Evolutionary conservation across 2,797 vertebrate genomes (phyloP).

Genomic region (Cuniculus paca): DNA sequence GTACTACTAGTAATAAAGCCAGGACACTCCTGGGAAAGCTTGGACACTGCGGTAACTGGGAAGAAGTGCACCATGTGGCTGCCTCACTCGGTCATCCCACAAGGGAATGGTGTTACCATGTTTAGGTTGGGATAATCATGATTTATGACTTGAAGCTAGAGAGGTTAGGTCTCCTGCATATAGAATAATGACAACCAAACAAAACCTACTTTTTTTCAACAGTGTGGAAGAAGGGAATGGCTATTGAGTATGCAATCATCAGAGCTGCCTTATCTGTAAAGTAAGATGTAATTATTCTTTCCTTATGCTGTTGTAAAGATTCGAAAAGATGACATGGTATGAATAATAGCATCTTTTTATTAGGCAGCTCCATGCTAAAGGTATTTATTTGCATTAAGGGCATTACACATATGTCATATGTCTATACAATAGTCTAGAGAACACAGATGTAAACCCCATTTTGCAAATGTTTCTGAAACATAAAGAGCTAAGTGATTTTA

Average conservation of each 20-base stretch:
- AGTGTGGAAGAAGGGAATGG: background rate
- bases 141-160: background rate
- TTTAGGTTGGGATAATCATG: conserved; percentile 5
- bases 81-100: background rate
- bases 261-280: background rate
- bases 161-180: background rate
- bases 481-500: background rate
- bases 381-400: background rate
- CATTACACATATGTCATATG: background rate
- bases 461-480: background rate
- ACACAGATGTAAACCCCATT: background rate
- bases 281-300: conserved; percentile 20
- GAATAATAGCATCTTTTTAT: conserved; percentile 32
- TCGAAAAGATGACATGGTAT: conserved; percentile 10
- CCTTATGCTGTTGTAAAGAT: background rate
- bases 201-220: background rate
- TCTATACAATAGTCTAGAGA: background rate
- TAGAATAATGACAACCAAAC: background rate
- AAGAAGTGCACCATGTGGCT: background rate
- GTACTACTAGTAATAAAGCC: background rate
- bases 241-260: background rate
- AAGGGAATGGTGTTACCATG: background rate
- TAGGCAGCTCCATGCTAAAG: background rate
- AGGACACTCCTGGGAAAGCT: background rate
- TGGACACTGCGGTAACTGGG: background rate